Percentiles rank a stretch among this genome's conserved stretches.
phyloP scores from a whole-genome alignment of 2,113 vertebrate genomes.

The Rousettus leschenaultii region DNA sequence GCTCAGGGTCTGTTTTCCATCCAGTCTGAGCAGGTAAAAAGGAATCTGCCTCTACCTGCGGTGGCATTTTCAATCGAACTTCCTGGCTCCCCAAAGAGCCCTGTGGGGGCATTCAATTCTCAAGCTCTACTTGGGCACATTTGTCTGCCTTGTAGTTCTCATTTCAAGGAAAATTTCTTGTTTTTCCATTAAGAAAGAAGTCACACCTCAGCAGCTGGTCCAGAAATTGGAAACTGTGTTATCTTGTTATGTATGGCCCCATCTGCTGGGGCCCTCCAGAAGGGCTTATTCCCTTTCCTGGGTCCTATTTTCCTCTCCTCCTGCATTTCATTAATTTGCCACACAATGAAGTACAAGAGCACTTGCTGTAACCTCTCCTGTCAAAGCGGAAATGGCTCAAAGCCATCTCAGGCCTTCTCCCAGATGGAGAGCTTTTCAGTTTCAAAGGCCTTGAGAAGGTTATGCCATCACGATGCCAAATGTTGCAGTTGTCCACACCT shows the following conservation, averaged over 20 bases:
- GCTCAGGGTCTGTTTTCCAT: neutral
- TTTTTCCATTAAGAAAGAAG: slow-evolving; percentile 11
- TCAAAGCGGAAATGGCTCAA: neutral
- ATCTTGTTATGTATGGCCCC: neutral
- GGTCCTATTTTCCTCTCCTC: slow-evolving; percentile 27
- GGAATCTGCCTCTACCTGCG: neutral
- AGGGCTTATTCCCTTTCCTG: neutral
- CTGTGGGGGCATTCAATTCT: neutral
- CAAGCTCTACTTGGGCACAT: neutral
- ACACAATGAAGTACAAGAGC: slow-evolving; percentile 41
- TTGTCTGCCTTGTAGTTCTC: slow-evolving; percentile 46
- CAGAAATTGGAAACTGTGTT: neutral
- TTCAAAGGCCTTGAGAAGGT: slow-evolving; percentile 31
- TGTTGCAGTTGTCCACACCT: neutral
- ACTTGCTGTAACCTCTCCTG: slow-evolving; percentile 18
- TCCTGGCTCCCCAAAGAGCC: neutral
- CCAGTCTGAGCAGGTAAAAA: neutral
- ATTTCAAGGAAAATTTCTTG: slow-evolving; percentile 48
- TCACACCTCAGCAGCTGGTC: slow-evolving; percentile 5
- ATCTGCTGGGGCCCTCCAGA: neutral
- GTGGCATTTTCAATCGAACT: slow-evolving; percentile 19
- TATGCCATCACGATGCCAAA: neutral
- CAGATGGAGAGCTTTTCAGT: neutral
- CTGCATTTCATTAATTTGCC: neutral
- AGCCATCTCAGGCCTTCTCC: neutral